Evolutionary conservation across 2,113 vertebrate species (phyloP), one percentile per base, ranked within the genome.

Genomic region (Uria lomvia): DNA sequence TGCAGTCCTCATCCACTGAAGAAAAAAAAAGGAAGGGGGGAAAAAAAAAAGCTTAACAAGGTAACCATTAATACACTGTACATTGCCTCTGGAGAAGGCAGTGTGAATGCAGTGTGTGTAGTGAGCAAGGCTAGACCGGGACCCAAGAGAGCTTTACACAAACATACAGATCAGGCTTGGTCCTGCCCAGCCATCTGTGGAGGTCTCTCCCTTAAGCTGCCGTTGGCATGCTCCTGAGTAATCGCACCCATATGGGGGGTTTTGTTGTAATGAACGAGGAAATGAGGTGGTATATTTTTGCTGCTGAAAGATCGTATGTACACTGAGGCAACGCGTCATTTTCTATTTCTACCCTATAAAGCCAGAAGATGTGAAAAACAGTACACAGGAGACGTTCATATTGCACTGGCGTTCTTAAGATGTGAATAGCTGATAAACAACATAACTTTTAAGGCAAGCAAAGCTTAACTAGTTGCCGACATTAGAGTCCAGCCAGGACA

Each of bases 171-270:
- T 70, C 0, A 1, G 40, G 8, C 26, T 52, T 86, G 58, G 32
- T 71, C 24, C 56, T 87, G 49, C n/a, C 50, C 34, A 68, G 40
- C 23, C 15, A 72, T 8, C 45, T 63, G 15, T 10, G 40, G 27
- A 66, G 17, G 50, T 58, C 27, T 81, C 38, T 84, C 20, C 65
- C 56, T 15, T 38, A 26, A 59, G 15, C 21, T 50, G 16, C 32
- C 49, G 24, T 62, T 74, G 19, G 34, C 60, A 24, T 7, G 7
- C 7, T 77, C 49, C 34, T 43, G 12, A 53, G 36, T 30, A 60
- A 89, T 76, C 1, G 1, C 40, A 42, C 19, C 70, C 11, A 5
- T 14, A 23, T 0, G 0, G 21, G 7, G 18, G 15, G 24, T 40
- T 80, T 47, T 66, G 38, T 60, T 62, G 34, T 36, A 60, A 81